Evolutionary conservation across 2,888 invertebrate species (phyloP).

Genomic region (Eurytoma californica): DNA sequence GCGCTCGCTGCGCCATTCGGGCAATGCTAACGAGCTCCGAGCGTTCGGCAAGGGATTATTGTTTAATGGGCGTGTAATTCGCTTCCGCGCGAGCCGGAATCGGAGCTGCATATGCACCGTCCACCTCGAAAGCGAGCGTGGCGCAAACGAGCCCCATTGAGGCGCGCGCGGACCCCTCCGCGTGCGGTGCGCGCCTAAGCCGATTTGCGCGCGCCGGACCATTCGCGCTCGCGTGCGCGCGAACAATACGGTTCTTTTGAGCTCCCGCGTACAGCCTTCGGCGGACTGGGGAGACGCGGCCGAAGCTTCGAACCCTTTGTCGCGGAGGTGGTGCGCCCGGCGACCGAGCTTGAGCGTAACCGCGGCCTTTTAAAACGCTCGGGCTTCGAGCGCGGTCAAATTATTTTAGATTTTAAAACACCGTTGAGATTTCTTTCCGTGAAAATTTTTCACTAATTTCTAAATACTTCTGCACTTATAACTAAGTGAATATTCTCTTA

Average conservation of each 20-base stretch:
- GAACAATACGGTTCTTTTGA: not conserved
- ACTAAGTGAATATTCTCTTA: too few relatives aligned
- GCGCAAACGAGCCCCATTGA: conserved; percentile 21
- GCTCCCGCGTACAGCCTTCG: too few relatives aligned
- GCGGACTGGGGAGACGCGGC: too few relatives aligned
- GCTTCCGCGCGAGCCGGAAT: conserved; percentile 37
- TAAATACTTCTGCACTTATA: too few relatives aligned
- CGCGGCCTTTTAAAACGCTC: too few relatives aligned
- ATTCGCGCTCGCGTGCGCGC: not conserved
- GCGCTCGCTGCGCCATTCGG: conserved; percentile 3
- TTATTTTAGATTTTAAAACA: too few relatives aligned
- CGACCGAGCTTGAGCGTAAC: too few relatives aligned
- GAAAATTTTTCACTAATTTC: too few relatives aligned
- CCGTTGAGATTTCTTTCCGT: too few relatives aligned
- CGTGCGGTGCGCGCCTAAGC: not conserved
- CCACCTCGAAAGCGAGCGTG: not conserved
- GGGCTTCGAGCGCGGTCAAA: too few relatives aligned
- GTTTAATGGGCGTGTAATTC: conserved; percentile 50
- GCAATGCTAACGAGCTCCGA: conserved; percentile 23
- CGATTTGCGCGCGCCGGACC: conserved; percentile 19
- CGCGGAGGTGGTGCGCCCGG: too few relatives aligned
- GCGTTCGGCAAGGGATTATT: conserved; percentile 40
- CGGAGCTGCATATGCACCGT: conserved; percentile 27
- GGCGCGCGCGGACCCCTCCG: not conserved
- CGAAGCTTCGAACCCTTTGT: too few relatives aligned